phyloP scores from a whole-genome alignment of 2,797 vertebrate genomes.

The Ptychobarbus kaznakovi region DNA sequence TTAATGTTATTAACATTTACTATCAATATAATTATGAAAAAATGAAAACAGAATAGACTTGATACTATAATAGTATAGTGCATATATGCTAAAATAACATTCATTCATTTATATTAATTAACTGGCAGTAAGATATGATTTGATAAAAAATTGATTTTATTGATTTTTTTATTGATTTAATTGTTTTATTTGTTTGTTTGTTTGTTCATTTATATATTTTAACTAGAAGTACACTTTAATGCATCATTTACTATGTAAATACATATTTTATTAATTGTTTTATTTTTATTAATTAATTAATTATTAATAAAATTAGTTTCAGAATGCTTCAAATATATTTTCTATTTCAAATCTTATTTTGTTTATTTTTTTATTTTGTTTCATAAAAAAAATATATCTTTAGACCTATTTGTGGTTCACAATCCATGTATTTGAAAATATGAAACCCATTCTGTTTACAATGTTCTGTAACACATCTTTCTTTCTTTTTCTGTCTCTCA shows the following conservation, averaged over 20 bases:
- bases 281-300: not conserved
- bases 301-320: too few relatives aligned
- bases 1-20: not conserved
- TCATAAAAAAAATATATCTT: too few relatives aligned
- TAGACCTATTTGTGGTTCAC: not conserved
- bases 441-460: not conserved
- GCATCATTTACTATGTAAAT: not conserved
- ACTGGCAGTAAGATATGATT: not conserved
- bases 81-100: not conserved
- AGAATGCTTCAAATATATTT: not conserved
- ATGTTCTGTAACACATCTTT: slow-evolving; percentile 2
- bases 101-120: not conserved
- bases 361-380: not conserved
- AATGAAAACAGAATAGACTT: not conserved
- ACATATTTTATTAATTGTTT: not conserved
- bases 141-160: too few relatives aligned
- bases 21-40: too few relatives aligned
- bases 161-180: too few relatives aligned
- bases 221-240: not conserved
- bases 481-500: slow-evolving; percentile 50
- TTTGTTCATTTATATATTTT: not conserved
- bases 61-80: not conserved
- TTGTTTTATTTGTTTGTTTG: not conserved
- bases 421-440: not conserved
- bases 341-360: not conserved